Percentiles rank a stretch among this genome's conserved stretches.
phyloP scores from a whole-genome alignment of 2,113 vertebrate species.

The Burhinus bistriatus region DNA sequence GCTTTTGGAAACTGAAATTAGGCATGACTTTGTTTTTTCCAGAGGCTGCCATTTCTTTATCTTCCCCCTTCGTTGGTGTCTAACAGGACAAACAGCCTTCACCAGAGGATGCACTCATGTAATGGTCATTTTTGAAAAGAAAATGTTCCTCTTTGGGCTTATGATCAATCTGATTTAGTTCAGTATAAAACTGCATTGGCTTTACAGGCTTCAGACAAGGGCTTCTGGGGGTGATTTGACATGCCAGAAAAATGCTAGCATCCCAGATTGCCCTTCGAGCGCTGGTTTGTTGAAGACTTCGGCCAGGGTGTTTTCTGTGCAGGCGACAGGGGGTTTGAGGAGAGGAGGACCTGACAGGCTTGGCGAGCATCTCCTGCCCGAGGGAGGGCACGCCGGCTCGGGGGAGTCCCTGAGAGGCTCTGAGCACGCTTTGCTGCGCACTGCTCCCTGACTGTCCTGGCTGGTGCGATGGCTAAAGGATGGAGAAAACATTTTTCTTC shows the following conservation, averaged over 20 bases:
- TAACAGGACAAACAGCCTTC: background rate
- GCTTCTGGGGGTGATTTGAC: background rate
- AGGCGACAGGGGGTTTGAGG: accelerated
- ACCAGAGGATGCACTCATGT: background rate
- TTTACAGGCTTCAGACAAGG: background rate
- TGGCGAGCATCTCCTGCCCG: accelerated
- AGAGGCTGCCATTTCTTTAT: background rate
- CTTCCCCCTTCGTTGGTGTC: background rate
- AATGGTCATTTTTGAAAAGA: background rate
- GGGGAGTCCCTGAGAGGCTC: background rate
- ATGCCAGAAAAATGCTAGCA: background rate
- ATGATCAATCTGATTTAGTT: background rate
- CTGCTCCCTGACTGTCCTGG: background rate
- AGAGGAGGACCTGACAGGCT: background rate
- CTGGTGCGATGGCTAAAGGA: background rate
- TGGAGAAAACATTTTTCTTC: background rate
- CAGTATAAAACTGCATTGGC: background rate
- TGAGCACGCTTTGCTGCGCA: accelerated
- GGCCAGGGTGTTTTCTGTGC: background rate
- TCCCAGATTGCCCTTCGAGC: background rate
- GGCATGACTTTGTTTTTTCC: background rate
- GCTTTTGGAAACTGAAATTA: background rate
- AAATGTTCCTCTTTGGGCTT: background rate
- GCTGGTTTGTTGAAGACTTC: background rate
- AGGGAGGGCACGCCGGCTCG: background rate